These are phyloP conservation scores for Babyrousa celebensis DNA, from an alignment of 2,797 vertebrate genomes.

Conservation along the genomic window DNA sequence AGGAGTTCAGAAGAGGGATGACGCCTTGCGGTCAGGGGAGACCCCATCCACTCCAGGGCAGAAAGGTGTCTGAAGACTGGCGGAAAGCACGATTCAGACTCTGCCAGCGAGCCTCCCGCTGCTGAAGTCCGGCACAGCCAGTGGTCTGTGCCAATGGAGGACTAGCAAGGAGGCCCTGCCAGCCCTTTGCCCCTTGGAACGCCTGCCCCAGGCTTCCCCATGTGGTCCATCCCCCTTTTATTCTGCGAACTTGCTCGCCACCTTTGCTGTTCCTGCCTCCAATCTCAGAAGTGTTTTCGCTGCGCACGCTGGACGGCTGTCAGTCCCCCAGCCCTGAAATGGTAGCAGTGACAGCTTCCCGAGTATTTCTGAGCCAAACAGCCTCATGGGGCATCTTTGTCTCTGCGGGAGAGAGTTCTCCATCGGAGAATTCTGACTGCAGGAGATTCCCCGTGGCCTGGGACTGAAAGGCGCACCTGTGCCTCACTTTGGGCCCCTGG, in stretches of 20 bases:
- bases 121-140: neutral
- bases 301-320: slow-evolving; percentile 1
- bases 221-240: neutral
- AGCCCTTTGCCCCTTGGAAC: neutral
- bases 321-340: slow-evolving; percentile 50
- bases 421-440: slow-evolving; percentile 65
- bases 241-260: neutral
- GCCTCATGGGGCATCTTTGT: slow-evolving; percentile 66
- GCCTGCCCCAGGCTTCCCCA: neutral
- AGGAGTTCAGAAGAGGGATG: neutral
- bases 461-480: accelerated
- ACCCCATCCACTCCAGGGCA: neutral
- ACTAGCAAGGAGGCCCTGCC: too few species aligned
- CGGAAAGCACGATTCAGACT: neutral
- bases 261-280: neutral
- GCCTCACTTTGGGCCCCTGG: too few species aligned
- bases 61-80: neutral
- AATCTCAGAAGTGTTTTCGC: neutral
- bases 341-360: slow-evolving; percentile 57
- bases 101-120: neutral
- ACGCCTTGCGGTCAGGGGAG: neutral
- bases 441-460: slow-evolving; percentile 31
- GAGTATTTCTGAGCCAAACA: slow-evolving; percentile 74
- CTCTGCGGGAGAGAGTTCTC: slow-evolving; percentile 42
- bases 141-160: neutral